Evolutionary conservation across 2,888 invertebrate species (phyloP).

Genomic region (Limnephilus auricula): DNA sequence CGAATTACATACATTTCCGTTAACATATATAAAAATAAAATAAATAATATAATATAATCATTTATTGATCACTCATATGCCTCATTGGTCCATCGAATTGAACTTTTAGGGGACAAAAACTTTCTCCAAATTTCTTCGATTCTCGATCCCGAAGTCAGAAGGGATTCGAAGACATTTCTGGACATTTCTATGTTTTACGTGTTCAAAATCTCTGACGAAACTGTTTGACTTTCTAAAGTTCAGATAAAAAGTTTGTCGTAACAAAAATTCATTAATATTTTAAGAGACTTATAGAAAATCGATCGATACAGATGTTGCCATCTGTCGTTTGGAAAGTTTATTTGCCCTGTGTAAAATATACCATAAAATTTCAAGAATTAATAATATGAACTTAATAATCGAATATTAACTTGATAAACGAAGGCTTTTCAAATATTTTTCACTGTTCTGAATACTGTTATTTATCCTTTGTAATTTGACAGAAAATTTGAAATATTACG

Average conservation of each 20-base stretch:
- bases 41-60: no score
- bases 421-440: neutral
- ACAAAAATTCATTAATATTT: constrained; percentile 34
- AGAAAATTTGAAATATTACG: no score
- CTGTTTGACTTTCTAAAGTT: neutral
- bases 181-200: neutral
- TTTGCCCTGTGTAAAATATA: constrained; percentile 25
- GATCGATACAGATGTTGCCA: constrained; percentile 21
- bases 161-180: neutral
- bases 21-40: no score
- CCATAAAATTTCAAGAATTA: constrained; percentile 9
- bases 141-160: no score
- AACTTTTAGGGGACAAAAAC: no score
- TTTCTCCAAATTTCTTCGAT: no score
- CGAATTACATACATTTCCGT: no score
- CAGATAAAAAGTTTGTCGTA: neutral
- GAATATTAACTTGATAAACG: neutral
- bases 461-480: no score
- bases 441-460: neutral
- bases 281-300: constrained; percentile 22
- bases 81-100: no score
- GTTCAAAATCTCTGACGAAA: neutral
- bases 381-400: neutral
- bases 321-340: constrained; percentile 38
- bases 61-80: no score